Percentiles rank a stretch among this genome's conserved stretches.
phyloP scores from a whole-genome alignment of 2,113 vertebrate genomes.

The Octodon degus region DNA sequence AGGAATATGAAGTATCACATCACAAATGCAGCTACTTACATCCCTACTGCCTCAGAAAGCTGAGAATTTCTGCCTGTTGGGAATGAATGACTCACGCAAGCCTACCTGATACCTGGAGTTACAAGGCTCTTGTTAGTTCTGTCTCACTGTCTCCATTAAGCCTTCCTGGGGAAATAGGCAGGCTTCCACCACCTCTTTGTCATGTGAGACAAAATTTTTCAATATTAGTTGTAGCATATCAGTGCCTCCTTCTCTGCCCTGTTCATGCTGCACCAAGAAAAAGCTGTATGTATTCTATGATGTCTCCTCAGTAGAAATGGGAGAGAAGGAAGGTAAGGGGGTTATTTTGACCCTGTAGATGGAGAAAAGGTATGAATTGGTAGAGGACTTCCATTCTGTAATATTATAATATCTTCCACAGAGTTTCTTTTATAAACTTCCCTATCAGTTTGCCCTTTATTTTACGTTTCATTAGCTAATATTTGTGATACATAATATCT shows the following conservation, averaged over 20 bases:
- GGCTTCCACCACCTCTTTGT: background rate
- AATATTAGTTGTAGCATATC: background rate
- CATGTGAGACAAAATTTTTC: background rate
- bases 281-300: background rate
- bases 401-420: background rate
- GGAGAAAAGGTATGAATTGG: background rate
- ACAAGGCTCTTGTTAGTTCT: background rate
- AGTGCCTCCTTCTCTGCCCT: background rate
- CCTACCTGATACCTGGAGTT: background rate
- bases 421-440: background rate
- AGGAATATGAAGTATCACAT: background rate
- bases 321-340: background rate
- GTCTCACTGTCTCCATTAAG: background rate
- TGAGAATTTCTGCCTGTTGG: background rate
- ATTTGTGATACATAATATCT: background rate
- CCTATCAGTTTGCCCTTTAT: background rate
- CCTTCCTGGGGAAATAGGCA: background rate
- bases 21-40: background rate
- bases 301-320: background rate
- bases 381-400: background rate
- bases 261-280: background rate
- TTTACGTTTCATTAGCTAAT: background rate
- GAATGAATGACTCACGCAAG: background rate
- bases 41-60: background rate
- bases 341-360: background rate